Evolutionary conservation across 2,888 invertebrate species (phyloP).

Genomic region (Xestia rhomboidea): DNA sequence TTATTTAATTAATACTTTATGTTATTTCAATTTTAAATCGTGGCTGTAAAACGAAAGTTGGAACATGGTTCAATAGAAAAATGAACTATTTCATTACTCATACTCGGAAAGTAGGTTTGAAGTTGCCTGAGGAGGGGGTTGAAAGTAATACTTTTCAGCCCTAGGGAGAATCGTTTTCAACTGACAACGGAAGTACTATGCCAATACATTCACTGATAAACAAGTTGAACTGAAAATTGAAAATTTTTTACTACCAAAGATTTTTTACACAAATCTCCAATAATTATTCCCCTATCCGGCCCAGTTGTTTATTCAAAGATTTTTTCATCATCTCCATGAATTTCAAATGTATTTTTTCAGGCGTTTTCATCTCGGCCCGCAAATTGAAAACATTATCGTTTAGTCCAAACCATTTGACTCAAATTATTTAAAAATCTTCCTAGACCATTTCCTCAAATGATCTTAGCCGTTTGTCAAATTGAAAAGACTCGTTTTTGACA

Average conservation of each 20-base stretch:
- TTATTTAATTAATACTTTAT: no score
- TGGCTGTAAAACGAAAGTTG: no score
- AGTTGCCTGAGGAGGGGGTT: no score
- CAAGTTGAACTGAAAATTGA: background rate
- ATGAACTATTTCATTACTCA: no score
- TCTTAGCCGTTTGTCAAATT: conserved; percentile 46
- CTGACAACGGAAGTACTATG: background rate
- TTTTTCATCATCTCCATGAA: conserved; percentile 13
- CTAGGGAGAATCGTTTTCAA: no score
- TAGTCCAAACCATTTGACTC: conserved; percentile 40
- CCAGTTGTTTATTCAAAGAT: background rate
- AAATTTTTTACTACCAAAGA: background rate
- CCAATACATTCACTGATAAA: background rate
- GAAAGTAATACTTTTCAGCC: no score
- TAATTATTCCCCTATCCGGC: conserved; percentile 2
- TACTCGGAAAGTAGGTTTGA: no score
- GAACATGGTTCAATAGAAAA: no score
- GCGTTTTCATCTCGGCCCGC: background rate
- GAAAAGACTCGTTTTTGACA: conserved; percentile 17
- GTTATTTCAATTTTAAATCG: no score
- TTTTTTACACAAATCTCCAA: background rate
- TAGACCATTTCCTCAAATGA: conserved; percentile 17
- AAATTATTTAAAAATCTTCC: conserved; percentile 58
- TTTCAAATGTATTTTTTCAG: conserved; percentile 1
- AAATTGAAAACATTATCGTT: conserved; percentile 56